These are phyloP conservation scores for Heteromyza rotundicornis DNA, from an alignment of 2,888 invertebrate species.

Conservation along the genomic window DNA sequence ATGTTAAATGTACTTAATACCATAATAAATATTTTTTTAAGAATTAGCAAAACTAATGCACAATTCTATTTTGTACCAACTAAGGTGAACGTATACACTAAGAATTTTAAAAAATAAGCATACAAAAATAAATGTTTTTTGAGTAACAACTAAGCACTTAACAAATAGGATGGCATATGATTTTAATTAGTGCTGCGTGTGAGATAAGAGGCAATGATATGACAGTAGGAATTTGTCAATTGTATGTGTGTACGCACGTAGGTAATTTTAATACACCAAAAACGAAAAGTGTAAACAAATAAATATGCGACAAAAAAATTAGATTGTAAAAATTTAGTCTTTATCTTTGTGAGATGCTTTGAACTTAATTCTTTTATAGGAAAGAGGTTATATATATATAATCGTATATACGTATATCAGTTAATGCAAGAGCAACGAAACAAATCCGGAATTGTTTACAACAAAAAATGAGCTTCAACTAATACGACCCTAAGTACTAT, in stretches of 20 bases:
- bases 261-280: neutral
- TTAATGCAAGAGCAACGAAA: constrained; percentile 25
- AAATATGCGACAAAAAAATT: neutral
- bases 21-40: neutral
- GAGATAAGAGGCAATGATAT: too few species aligned
- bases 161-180: too few species aligned
- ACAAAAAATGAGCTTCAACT: neutral
- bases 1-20: neutral
- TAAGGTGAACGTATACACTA: constrained; percentile 1
- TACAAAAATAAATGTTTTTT: neutral
- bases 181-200: too few species aligned
- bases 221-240: neutral
- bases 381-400: too few species aligned
- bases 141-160: too few species aligned
- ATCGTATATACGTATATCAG: too few species aligned
- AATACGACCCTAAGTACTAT: neutral
- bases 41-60: neutral
- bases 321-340: constrained; percentile 47
- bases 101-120: too few species aligned
- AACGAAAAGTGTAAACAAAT: neutral
- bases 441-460: neutral
- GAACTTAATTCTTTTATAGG: too few species aligned
- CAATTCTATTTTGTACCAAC: neutral
- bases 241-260: neutral
- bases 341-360: constrained; percentile 50